Conservation (phyloP, 2,113 vertebrate genomes). For the Struthio camelus region DNA sequence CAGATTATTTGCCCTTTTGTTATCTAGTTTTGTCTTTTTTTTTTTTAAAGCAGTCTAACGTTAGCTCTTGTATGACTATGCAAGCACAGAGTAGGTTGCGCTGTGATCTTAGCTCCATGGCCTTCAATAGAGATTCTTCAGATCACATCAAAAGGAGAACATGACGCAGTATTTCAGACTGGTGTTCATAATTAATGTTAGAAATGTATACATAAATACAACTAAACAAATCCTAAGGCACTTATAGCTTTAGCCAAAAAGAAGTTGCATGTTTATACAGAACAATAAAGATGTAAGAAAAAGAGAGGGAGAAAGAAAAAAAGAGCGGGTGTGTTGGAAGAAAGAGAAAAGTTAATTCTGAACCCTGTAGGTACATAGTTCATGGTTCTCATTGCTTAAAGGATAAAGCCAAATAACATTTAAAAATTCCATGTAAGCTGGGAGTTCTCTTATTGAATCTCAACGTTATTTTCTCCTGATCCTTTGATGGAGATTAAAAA, state of each 20-base stretch:
- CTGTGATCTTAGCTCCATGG: background rate
- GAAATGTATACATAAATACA: slow-evolving; percentile 51
- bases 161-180: background rate
- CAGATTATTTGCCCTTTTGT: background rate
- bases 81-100: background rate
- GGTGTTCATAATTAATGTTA: slow-evolving; percentile 41
- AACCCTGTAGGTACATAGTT: slow-evolving; percentile 74
- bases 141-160: slow-evolving; percentile 48
- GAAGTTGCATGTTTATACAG: slow-evolving; percentile 52
- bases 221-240: slow-evolving; percentile 28
- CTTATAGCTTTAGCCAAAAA: slow-evolving; percentile 15
- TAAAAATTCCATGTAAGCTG: slow-evolving; percentile 80
- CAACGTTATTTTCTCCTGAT: slow-evolving; percentile 76
- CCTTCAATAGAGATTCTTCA: slow-evolving; percentile 23
- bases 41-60: background rate
- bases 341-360: slow-evolving; percentile 75
- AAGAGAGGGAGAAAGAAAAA: background rate
- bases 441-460: slow-evolving; percentile 78
- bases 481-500: slow-evolving; percentile 90
- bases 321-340: slow-evolving; percentile 35
- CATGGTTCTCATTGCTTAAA: slow-evolving; percentile 75
- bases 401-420: slow-evolving; percentile 78
- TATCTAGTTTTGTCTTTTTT: background rate
- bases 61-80: background rate
- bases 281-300: slow-evolving; percentile 63